phyloP scores from a whole-genome alignment of 2,113 vertebrate species.

The Addax nasomaculatus region DNA sequence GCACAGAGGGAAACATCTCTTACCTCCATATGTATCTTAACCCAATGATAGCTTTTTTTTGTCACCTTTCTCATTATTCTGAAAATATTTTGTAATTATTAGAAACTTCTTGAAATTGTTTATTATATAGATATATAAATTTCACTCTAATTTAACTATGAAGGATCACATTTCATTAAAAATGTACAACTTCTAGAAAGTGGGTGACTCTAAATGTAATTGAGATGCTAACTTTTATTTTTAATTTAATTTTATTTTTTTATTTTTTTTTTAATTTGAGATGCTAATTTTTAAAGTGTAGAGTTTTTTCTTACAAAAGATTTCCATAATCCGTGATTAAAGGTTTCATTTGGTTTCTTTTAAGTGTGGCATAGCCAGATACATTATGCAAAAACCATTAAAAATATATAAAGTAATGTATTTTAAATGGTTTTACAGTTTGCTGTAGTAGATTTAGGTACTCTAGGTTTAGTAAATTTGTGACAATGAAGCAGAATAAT shows the following conservation, averaged over 20 bases:
- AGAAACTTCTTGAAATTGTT: background rate
- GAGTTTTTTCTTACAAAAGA: background rate
- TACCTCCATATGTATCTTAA: background rate
- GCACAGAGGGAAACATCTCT: background rate
- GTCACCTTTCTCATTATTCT: background rate
- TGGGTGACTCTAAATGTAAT: background rate
- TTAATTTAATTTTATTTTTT: too few relatives aligned
- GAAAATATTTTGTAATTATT: background rate
- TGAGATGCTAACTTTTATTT: background rate
- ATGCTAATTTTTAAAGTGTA: background rate
- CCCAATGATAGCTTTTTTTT: background rate
- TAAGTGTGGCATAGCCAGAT: background rate
- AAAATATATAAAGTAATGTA: background rate
- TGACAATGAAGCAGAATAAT: background rate
- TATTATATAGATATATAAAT: background rate
- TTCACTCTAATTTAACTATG: background rate
- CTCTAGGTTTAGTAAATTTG: background rate
- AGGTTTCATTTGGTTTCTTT: conserved; percentile 2
- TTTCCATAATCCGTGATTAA: background rate
- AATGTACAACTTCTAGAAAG: background rate
- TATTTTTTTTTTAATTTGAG: background rate
- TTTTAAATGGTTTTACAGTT: background rate
- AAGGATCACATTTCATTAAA: background rate
- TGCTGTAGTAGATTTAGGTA: background rate
- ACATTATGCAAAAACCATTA: background rate